Evolutionary conservation across 1,140 invertebrate species (phyloP), one percentile per base, ranked within the genome.

Genomic region (Anastrepha obliqua): DNA sequence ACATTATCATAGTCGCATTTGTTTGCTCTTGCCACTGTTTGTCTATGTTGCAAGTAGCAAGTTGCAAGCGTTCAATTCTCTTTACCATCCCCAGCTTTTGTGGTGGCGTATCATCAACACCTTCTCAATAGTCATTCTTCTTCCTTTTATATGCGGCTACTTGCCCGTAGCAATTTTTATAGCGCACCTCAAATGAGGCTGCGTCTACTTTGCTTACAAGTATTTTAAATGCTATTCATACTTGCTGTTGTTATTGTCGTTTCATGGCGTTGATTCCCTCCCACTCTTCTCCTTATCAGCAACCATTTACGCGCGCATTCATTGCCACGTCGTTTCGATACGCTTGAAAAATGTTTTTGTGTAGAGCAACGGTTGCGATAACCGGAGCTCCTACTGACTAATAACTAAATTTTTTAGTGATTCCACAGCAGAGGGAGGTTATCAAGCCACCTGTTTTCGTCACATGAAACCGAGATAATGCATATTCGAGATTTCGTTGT

Each of bases 221-320:
- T 13, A 44, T 44, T 44, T 70, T 13, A 51, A 51, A 51, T 78
- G 42, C 15, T 78, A 8, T 2, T 47, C 51, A 55, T 11, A 0
- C 51, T 55, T 55, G 51, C 6, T 55, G 51, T 55, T 20, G 64
- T 67, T 17, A 15, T 42, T 7, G 3, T 78, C 51, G 42, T 78
- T 51, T 7, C 9, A 20, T 55, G 51, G 51, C 51, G 51, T 11
- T 55, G 51, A 55, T 55, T 55, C 11, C 2, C 70, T 78, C 7
- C 2, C 1, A 17, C 9, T 74, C 44, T 78, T 78, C 29, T 39
- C 6, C 29, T 67, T 67, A 20, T 9, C 55, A 17, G 8, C 47
- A 81, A 81, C 47, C 51, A 81, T 81, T 81, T 81, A 81, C 74
- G 74, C 74, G 74, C 74, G 47, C 74, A 81, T 81, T 81, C 47